phyloP scores from a whole-genome alignment of 2,797 vertebrate species.

The Pipistrellus nathusii region DNA sequence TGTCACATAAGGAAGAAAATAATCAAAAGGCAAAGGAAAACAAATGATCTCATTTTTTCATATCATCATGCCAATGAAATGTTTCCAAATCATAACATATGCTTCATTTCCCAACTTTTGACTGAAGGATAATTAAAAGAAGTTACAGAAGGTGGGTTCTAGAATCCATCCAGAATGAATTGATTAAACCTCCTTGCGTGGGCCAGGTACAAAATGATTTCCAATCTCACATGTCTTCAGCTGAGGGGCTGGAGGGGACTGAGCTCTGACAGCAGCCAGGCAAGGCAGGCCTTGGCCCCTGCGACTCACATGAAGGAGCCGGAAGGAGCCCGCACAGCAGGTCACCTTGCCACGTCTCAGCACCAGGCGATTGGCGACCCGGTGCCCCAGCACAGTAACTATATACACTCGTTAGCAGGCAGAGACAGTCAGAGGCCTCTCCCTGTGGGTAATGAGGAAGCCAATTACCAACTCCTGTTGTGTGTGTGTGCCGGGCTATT shows the following conservation, averaged over 20 bases:
- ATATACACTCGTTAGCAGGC: background rate
- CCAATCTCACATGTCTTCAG: background rate
- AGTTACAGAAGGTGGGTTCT: background rate
- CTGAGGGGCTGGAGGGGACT: background rate
- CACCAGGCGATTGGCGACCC: background rate
- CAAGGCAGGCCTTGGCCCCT: background rate
- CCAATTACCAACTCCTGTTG: background rate
- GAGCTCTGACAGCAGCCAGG: background rate
- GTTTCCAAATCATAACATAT: slow-evolving; percentile 1
- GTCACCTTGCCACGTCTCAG: slow-evolving; percentile 20
- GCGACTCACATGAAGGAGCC: background rate
- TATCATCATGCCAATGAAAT: background rate
- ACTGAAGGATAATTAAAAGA: background rate
- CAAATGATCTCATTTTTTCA: slow-evolving; percentile 1
- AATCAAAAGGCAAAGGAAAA: background rate
- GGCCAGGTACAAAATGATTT: slow-evolving; percentile 1
- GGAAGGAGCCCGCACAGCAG: background rate
- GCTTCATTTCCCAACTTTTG: slow-evolving; percentile 51
- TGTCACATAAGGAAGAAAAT: slow-evolving; percentile 47
- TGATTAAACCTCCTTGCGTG: background rate
- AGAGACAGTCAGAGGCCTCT: slow-evolving; percentile 24
- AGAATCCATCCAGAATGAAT: background rate
- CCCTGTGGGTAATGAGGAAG: background rate
- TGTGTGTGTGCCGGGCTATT: background rate
- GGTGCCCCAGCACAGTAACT: background rate